Conservation (phyloP, 2,113 vertebrate species). For the Carettochelys insculpta region DNA sequence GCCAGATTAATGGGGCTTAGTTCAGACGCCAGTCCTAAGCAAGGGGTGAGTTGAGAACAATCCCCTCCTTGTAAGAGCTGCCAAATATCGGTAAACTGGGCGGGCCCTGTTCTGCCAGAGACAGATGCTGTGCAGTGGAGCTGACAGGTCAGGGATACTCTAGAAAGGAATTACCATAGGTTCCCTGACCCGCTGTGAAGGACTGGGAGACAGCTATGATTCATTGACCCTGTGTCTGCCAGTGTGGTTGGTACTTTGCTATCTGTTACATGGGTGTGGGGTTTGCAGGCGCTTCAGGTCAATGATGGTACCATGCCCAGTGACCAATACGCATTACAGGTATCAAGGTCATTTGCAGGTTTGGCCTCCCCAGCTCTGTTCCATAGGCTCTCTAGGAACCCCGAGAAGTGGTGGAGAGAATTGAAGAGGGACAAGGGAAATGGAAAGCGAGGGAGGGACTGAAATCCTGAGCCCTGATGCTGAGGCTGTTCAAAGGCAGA, state of each 20-base stretch:
- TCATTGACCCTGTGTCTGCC: background rate
- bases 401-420: background rate
- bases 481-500: background rate
- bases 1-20: background rate
- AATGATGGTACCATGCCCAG: background rate
- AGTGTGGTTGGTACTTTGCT: background rate
- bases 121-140: background rate
- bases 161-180: background rate
- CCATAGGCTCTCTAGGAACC: background rate
- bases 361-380: background rate
- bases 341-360: background rate
- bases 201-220: background rate
- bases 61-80: background rate
- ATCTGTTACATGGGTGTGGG: background rate
- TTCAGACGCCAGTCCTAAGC: background rate
- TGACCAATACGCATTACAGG: background rate
- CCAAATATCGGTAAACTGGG: too few species aligned
- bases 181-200: background rate
- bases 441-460: background rate
- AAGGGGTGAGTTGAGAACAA: background rate
- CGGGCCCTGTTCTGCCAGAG: background rate
- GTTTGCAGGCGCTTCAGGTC: background rate
- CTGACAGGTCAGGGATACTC: background rate
- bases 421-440: background rate
- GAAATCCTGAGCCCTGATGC: background rate